Conservation (phyloP, 2,113 vertebrate genomes). For the Archilochus colubris region DNA sequence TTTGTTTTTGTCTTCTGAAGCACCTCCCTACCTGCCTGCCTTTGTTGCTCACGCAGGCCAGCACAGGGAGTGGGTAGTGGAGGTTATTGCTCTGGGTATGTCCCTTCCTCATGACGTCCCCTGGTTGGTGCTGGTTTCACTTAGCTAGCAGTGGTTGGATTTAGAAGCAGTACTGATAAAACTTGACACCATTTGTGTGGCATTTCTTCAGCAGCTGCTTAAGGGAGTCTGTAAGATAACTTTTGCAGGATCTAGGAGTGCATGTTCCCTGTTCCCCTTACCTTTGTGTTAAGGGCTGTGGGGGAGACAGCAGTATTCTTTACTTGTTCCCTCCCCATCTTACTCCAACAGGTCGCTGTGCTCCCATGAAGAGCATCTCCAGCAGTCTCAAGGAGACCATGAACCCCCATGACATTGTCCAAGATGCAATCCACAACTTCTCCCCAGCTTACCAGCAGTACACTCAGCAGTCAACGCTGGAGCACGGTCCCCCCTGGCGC, state of each 20-base stretch:
- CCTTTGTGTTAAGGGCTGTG: fast-evolving
- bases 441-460: constrained; percentile 98
- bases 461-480: constrained; percentile 93
- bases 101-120: background rate
- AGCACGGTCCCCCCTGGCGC: constrained; percentile 79
- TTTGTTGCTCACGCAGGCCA: background rate
- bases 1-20: background rate
- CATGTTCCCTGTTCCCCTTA: background rate
- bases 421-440: constrained; percentile 97
- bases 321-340: background rate
- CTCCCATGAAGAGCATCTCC: constrained; percentile 97
- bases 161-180: background rate
- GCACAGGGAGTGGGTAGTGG: background rate
- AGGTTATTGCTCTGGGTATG: background rate
- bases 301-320: background rate
- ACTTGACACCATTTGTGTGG: background rate
- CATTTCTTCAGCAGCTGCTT: background rate
- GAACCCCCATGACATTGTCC: constrained; percentile 94
- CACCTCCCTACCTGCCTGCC: background rate
- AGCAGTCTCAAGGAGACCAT: constrained; percentile 97
- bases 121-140: background rate
- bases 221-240: background rate
- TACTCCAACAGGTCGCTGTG: constrained; percentile 84
- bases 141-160: background rate
- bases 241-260: background rate